Evolutionary conservation across 2,113 vertebrate genomes (phyloP).

Genomic region (Anhinga rufa): DNA sequence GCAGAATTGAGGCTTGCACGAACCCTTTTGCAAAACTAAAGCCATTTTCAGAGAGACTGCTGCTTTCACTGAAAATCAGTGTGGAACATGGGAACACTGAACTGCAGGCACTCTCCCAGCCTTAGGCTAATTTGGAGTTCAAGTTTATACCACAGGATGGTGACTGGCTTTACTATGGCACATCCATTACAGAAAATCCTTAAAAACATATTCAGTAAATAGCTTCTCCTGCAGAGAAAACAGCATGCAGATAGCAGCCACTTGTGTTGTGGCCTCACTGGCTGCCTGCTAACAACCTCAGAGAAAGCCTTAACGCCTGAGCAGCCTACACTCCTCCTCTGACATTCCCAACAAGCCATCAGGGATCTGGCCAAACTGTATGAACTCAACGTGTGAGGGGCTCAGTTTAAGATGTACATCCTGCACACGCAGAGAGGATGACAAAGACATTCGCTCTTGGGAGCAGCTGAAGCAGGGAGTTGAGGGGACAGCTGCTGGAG

Average conservation of each 20-base stretch:
- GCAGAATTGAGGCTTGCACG: neutral
- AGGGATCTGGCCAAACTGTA: neutral
- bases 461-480: constrained; percentile 58
- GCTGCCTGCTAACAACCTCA: neutral
- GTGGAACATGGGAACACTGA: neutral
- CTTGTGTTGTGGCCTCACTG: neutral
- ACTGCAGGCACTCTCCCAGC: neutral
- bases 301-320: neutral
- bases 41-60: neutral
- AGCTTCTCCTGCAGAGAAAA: neutral
- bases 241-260: neutral
- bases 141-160: neutral
- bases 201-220: neutral
- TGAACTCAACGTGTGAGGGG: neutral
- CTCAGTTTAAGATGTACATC: neutral
- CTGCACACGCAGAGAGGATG: neutral
- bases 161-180: neutral
- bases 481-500: constrained; percentile 52
- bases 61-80: neutral
- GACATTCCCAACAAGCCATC: neutral
- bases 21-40: neutral
- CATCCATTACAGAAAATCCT: neutral
- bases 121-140: neutral
- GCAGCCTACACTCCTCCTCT: neutral
- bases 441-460: neutral